These are phyloP conservation scores for Trichogramma evanescens DNA, from an alignment of 2,888 invertebrate genomes.

Conservation along the genomic window DNA sequence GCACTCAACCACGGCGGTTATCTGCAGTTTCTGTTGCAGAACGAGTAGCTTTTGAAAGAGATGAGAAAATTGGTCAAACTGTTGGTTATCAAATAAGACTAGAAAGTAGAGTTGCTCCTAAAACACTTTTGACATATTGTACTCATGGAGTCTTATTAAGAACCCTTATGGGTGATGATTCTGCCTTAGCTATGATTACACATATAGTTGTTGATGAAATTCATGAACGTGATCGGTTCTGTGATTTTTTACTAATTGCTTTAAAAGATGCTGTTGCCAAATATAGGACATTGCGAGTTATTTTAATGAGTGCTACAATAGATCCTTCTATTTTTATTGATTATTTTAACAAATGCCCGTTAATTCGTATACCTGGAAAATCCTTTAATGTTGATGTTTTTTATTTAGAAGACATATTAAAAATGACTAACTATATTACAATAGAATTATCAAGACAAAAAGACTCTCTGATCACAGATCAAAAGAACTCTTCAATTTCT, in stretches of 20 bases:
- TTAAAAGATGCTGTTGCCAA: conserved; percentile 67
- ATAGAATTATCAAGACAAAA: conserved; percentile 39
- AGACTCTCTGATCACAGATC: conserved; percentile 44
- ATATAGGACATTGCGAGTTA: conserved; percentile 66
- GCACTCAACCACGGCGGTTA: conserved; percentile 87
- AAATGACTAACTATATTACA: conserved; percentile 54
- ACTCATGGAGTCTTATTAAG: conserved; percentile 86
- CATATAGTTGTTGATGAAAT: conserved; percentile 91
- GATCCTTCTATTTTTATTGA: conserved; percentile 73
- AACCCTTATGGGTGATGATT: conserved; percentile 76
- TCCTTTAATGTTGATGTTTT: conserved; percentile 67
- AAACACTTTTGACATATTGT: conserved; percentile 80
- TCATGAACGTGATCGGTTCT: conserved; percentile 88
- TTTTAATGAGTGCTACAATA: conserved; percentile 93
- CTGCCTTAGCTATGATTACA: conserved; percentile 65
- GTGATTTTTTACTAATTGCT: conserved; percentile 85
- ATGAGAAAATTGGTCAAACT: conserved; percentile 60
- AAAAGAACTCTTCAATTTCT: conserved; percentile 25
- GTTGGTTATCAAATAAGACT: conserved; percentile 88
- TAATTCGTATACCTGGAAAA: conserved; percentile 71
- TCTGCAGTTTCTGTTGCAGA: conserved; percentile 87
- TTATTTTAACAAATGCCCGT: conserved; percentile 77
- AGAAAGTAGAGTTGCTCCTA: conserved; percentile 74
- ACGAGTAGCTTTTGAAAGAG: conserved; percentile 71
- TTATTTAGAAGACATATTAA: conserved; percentile 75